These are phyloP conservation scores for Arge pagana DNA, from an alignment of 2,888 invertebrate genomes.

Conservation along the genomic window DNA sequence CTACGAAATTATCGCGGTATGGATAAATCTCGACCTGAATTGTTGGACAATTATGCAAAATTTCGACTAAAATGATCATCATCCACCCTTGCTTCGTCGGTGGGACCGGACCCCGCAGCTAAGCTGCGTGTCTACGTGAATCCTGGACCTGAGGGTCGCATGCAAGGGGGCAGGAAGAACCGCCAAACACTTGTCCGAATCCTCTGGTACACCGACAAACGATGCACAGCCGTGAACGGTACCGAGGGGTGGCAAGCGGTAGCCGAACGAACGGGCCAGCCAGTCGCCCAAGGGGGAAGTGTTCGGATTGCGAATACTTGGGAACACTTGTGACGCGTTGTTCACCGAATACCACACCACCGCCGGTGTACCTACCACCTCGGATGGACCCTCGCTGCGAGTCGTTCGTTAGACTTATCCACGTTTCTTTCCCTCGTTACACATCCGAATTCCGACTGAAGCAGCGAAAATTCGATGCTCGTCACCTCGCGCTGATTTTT, in stretches of 20 bases:
- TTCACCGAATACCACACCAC: conserved; percentile 1
- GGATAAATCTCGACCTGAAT: no score
- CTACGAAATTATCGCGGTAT: no score
- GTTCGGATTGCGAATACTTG: conserved; percentile 55
- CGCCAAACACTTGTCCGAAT: conserved; percentile 41
- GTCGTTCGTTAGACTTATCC: no score
- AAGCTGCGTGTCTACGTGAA: conserved; percentile 32
- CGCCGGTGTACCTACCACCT: background rate
- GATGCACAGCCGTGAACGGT: conserved; percentile 22
- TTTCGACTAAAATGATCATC: no score
- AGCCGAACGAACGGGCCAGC: conserved; percentile 36
- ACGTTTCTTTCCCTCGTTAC: no score
- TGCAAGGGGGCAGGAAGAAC: conserved; percentile 26
- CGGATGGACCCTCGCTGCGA: no score
- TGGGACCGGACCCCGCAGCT: no score
- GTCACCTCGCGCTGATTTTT: no score
- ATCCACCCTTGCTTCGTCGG: no score
- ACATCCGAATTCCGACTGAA: no score
- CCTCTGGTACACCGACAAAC: conserved; percentile 30
- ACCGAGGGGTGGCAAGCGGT: conserved; percentile 31
- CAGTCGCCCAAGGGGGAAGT: conserved; percentile 39
- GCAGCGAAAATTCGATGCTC: no score
- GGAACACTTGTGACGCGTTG: conserved; percentile 44
- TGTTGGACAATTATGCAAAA: no score
- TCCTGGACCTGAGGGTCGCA: conserved; percentile 20